Evolutionary conservation across 2,797 vertebrate species (phyloP).

Genomic region (Bovichtus variegatus): DNA sequence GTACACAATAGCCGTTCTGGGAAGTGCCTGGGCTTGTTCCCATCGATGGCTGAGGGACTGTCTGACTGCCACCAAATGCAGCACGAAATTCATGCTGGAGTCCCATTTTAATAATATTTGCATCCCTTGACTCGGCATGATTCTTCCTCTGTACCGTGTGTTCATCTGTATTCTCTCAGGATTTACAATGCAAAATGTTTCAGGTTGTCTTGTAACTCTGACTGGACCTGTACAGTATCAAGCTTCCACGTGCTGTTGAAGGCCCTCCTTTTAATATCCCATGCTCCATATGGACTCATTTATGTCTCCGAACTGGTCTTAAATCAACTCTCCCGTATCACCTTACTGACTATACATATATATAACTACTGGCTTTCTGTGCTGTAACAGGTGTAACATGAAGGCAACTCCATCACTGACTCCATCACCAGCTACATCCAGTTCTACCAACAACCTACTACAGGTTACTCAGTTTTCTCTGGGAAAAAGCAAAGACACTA

Average conservation of each 20-base stretch:
- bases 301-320: slow-evolving; percentile 2
- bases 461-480: neutral
- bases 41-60: slow-evolving; percentile 33
- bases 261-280: slow-evolving; percentile 12
- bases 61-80: slow-evolving; percentile 17
- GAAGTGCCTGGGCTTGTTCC: slow-evolving; percentile 41
- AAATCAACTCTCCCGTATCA: slow-evolving; percentile 8
- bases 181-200: slow-evolving; percentile 25
- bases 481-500: neutral
- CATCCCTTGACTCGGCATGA: slow-evolving; percentile 10
- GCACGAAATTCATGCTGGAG: slow-evolving; percentile 19
- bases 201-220: slow-evolving; percentile 27
- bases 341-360: neutral
- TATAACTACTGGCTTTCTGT: neutral
- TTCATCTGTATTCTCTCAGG: slow-evolving; percentile 40
- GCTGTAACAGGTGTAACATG: neutral
- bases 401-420: too few species aligned
- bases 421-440: neutral
- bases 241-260: neutral
- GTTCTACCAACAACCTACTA: neutral
- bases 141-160: slow-evolving; percentile 1
- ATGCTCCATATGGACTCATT: slow-evolving; percentile 4
- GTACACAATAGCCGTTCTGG: slow-evolving; percentile 59
- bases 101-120: slow-evolving; percentile 35
- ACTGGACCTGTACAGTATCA: slow-evolving; percentile 1